Base-by-base conservation (phyloP, 2,888 invertebrate genomes). In the Bombylius discolor region DNA sequence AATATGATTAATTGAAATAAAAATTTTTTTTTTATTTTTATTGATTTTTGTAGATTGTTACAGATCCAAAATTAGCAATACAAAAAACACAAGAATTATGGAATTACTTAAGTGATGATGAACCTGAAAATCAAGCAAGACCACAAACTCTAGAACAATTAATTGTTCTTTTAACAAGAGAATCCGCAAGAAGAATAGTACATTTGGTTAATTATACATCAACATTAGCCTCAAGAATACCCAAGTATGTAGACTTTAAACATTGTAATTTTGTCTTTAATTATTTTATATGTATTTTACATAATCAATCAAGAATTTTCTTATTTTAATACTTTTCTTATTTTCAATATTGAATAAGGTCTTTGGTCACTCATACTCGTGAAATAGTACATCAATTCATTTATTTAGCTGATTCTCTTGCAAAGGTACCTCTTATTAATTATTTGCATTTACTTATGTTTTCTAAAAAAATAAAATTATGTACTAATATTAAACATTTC, bases 41-140 rank as follows among this genome's bases (percentile, higher is more conserved):
- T 23, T 23, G 23, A 23, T 23, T 23, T 23, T 23, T 23, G 23
- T 23, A 89, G 89, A 76, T 89, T 64, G 85, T 83, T 4, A 88
- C 83, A 23, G 88, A 90, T 73, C 90, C 90, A 0, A 85, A 80
- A 60, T 70, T 83, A 56, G 89, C 89, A 2, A 78, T 84, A 70
- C 78, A 83, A 68, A 87, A 87, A 68, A 84, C 85, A 4, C 83
- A 81, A 63, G 83, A 85, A 61, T 70, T 89, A 49, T 89, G 87
- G 83, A 70, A 70, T 1, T 78, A 79, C 46, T 73, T 90, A 53
- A 88, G 88, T 66, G 73, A 80, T 62, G 82, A 89, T 33, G 90
- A 90, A 67, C 89, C 90, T 0, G 90, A 89, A 73, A 90, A 90
- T 74, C 90, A 90, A 72, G 85, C 86, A 5, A 79, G 87, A 44